A percentile compares a stretch with the other conserved stretches of the same genome.
Evolutionary conservation across 2,113 vertebrate species (phyloP).

Genomic region (Microcebus murinus): DNA sequence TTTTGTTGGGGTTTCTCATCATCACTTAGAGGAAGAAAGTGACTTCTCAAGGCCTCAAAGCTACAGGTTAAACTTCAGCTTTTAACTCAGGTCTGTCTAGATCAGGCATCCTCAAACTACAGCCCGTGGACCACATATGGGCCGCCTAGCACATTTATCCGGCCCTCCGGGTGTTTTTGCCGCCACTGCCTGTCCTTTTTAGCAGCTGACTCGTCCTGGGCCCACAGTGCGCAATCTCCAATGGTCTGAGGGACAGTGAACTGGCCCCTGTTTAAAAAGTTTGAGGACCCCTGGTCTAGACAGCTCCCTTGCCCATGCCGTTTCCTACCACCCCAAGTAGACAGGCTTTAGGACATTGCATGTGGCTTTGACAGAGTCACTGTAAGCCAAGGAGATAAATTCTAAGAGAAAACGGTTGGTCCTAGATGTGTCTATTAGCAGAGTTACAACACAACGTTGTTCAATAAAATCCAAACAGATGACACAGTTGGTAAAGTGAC

Average conservation of each 20-base stretch:
- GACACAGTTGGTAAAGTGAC: neutral
- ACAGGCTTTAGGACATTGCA: neutral
- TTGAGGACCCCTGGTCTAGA: too few relatives aligned
- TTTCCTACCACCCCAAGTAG: neutral
- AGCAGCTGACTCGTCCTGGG: too few relatives aligned
- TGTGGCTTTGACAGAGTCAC: neutral
- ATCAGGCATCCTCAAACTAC: too few relatives aligned
- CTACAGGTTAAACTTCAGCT: neutral
- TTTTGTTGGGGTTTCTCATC: neutral
- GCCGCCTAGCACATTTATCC: too few relatives aligned
- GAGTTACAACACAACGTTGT: neutral
- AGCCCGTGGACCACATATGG: too few relatives aligned
- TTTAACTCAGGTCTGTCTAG: neutral
- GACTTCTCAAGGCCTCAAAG: neutral
- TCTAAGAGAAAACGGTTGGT: neutral
- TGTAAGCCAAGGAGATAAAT: neutral
- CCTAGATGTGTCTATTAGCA: neutral
- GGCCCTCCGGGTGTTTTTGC: too few relatives aligned
- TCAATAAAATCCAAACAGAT: neutral
- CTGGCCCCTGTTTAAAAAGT: too few relatives aligned
- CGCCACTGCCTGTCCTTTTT: too few relatives aligned
- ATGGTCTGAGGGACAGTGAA: too few relatives aligned
- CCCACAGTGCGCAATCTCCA: too few relatives aligned
- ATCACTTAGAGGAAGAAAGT: neutral
- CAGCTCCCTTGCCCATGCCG: neutral